Evolutionary conservation across 2,888 invertebrate genomes (phyloP), one percentile per base, ranked within the genome.

Genomic region (Hirtodrosophila confusa): DNA sequence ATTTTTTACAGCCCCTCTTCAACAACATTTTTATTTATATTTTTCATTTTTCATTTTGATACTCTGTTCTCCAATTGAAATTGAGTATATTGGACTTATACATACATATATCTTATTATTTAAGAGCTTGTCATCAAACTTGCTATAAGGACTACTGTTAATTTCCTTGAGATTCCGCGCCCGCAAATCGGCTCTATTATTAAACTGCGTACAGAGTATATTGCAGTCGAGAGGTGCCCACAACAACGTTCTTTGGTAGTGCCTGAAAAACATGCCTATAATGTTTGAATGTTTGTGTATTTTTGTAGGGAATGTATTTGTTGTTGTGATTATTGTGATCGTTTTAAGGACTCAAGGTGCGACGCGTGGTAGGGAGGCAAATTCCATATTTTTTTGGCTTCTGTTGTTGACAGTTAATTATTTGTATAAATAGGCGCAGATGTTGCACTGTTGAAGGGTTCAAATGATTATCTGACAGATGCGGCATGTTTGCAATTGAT

Each of bases 401-500:
- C 86, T 84, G 86, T 54, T 48, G 66, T 75, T 84, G 84, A 84
- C 84, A 84, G 77, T 84, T 84, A 86, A 84, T 86, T 86, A 84
- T 84, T 84, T 86, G 80, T 71, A 54, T 69, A 75, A 83, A 83
- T 73, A 63, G 72, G 40, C 65, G 72, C 75, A 82, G 77, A 75
- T 82, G 78, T 70, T 72, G 57, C 63, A 65, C 23, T 56, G 65
- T 47, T 71, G 53, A 82, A 79, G 79, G 71, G 77, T 84, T 78
- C 44, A 69, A 44, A 39, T 48, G 50, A 63, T 63, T 71, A 45
- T 67, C 40, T 45, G 69, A 55, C 72, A 72, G 62, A 62, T 65
- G 75, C 44, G 64, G 48, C 56, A 36, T 49, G 35, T 31, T 35
- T 5, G 6, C 9, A 29, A 36, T n/a, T 53, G 7, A 12, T 51